Base-by-base conservation (phyloP, 2,797 vertebrate species). In the Pantherophis alleghaniensis region DNA sequence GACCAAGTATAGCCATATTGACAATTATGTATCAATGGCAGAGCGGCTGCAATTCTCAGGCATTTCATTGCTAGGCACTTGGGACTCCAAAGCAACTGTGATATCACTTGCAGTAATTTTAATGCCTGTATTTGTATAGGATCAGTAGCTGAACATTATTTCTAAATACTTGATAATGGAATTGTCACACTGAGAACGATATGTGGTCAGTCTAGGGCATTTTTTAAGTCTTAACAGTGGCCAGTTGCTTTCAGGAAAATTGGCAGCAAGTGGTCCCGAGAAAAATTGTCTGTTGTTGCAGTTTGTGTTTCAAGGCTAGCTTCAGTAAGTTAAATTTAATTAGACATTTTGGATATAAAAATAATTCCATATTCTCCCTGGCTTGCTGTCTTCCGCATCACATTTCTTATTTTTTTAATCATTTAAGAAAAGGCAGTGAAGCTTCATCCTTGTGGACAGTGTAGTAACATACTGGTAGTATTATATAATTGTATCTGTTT, bases 171-270 rank as follows among this genome's bases (percentile, higher is more conserved):
- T 4, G 90, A 88, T 89, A 89, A 1, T 74, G 66, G 13, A 90
- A 94, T 93, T 93, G n/a, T 79, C 92, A 92, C 7, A 92, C 66
- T 90, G 26, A 63, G 4, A 92, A 83, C 94, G 93, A 92, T 42
- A 93, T 55, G 86, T 92, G 89, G 86, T 88, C 66, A 66, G 79
- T 86, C 63, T 51, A 11, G 4, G 88, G 56, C 83, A 94, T 93
- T 90, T 60, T 92, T 53, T 59, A 92, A 11, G 89, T 26, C 66
- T 79, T 56, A 92, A 88, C 55, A 94, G 60, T 47, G 92, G 55
- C 63, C 89, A 94, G 18, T 9, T 5, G 14, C 59, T 90, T 55
- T 61, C 87, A n/a, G 55, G 87, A 60, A 74, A 88, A 83, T 91
- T 59, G 91, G 63, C 32, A 47, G 32, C 56, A 42, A 42, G 24